These are phyloP conservation scores for Heliocidaris erythrogramma DNA, from an alignment of 35 echinoderm and acorn worm species.

Conservation along the genomic window DNA sequence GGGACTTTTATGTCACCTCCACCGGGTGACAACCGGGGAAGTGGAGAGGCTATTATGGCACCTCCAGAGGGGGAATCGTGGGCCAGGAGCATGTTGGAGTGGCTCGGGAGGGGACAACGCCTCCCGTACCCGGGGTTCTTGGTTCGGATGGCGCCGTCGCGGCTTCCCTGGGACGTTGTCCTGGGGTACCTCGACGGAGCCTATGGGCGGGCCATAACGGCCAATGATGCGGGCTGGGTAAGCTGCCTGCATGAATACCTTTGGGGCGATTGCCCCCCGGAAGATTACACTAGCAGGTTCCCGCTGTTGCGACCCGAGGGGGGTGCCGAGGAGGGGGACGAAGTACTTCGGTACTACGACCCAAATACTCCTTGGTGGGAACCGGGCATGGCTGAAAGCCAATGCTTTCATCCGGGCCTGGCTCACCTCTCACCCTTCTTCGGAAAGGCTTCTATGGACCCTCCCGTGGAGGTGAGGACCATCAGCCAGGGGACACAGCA, in stretches of 20 bases:
- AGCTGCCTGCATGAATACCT: too few relatives aligned
- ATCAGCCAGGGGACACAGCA: background rate
- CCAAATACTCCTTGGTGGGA: too few relatives aligned
- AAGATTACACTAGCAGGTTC: background rate
- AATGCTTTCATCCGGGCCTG: background rate
- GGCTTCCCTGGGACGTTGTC: background rate
- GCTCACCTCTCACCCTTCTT: background rate
- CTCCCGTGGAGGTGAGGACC: background rate
- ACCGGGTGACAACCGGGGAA: too few relatives aligned
- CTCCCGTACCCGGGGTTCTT: background rate
- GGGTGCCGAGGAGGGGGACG: too few relatives aligned
- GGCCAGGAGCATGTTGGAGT: background rate
- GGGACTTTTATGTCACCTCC: too few relatives aligned
- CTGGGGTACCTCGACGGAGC: too few relatives aligned
- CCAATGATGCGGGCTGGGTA: background rate
- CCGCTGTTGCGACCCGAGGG: background rate
- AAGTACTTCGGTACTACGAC: too few relatives aligned
- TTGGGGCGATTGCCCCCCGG: too few relatives aligned
- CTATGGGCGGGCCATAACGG: background rate
- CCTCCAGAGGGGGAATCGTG: background rate
- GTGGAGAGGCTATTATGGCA: background rate
- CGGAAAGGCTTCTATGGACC: background rate
- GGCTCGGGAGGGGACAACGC: background rate
- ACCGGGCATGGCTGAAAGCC: background rate
- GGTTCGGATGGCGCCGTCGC: background rate